These are phyloP conservation scores for Timema cristinae DNA, from an alignment of 2,888 invertebrate species.

Conservation along the genomic window DNA sequence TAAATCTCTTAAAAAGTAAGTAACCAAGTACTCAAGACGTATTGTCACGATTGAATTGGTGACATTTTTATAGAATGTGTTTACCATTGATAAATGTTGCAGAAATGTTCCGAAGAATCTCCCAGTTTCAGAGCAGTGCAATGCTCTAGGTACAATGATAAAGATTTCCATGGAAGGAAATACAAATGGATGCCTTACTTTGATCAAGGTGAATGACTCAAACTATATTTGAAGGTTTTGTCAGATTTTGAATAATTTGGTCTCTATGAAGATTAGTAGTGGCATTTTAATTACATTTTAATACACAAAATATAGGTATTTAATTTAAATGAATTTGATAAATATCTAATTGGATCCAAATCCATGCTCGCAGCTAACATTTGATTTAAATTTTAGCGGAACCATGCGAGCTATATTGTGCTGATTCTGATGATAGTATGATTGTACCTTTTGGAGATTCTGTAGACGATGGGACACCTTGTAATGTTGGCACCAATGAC, in stretches of 20 bases:
- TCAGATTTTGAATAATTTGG: not conserved
- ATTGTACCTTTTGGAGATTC: constrained; percentile 71
- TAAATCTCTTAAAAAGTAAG: no score
- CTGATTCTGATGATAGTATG: constrained; percentile 67
- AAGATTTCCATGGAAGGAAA: constrained; percentile 46
- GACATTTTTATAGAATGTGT: no score
- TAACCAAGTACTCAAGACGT: no score
- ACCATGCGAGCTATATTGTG: constrained; percentile 79
- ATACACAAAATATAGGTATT: no score
- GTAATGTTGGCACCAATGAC: constrained; percentile 73
- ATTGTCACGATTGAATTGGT: no score
- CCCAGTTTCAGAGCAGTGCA: constrained; percentile 65
- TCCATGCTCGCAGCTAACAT: constrained; percentile 21
- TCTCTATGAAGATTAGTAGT: not conserved
- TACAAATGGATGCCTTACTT: constrained; percentile 47
- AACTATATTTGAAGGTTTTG: not conserved
- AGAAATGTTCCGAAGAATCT: constrained; percentile 20
- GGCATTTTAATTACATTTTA: not conserved
- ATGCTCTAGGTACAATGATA: constrained; percentile 67
- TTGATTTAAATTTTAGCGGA: constrained; percentile 51
- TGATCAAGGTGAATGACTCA: constrained; percentile 39
- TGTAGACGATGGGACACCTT: constrained; percentile 81
- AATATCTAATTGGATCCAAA: not conserved
- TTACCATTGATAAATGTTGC: not conserved
- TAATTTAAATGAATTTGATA: not conserved